These are phyloP conservation scores for Noturus placidus DNA, from an alignment of 2,113 vertebrate species.

Conservation along the genomic window DNA sequence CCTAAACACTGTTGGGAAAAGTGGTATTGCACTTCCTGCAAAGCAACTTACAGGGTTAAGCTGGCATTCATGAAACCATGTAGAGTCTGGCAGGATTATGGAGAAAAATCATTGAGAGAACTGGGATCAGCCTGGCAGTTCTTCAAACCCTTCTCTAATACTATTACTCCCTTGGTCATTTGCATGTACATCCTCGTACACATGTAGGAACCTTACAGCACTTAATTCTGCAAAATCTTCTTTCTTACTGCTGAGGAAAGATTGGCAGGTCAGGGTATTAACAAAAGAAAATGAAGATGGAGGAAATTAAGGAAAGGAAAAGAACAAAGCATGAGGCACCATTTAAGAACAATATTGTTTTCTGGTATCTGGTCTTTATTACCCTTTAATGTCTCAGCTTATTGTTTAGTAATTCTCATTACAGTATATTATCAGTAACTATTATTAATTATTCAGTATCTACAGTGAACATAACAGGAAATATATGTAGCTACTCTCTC, in stretches of 20 bases:
- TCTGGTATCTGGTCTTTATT: slow-evolving; percentile 21
- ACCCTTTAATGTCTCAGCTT: background rate
- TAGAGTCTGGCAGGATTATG: slow-evolving; percentile 25
- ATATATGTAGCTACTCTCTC: background rate
- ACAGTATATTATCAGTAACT: background rate
- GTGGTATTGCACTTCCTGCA: background rate
- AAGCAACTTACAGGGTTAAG: slow-evolving; percentile 16
- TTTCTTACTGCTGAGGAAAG: background rate
- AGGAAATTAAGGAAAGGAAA: slow-evolving; percentile 9
- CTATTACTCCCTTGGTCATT: slow-evolving; percentile 6
- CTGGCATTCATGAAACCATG: slow-evolving; percentile 20
- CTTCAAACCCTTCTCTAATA: slow-evolving; percentile 26
- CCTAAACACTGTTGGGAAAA: background rate
- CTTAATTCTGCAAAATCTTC: background rate
- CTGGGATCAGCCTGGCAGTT: slow-evolving; percentile 30
- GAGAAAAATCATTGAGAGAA: slow-evolving; percentile 22
- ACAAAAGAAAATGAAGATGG: slow-evolving; percentile 4
- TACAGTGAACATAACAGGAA: background rate
- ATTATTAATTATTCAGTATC: background rate
- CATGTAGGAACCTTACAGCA: background rate
- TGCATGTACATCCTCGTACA: slow-evolving; percentile 24
- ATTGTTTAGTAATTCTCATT: background rate
- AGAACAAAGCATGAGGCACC: background rate
- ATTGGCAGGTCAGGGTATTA: background rate
- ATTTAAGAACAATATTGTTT: slow-evolving; percentile 1